Conservation (phyloP, 2,888 invertebrate species). For the Archips xylosteana region DNA sequence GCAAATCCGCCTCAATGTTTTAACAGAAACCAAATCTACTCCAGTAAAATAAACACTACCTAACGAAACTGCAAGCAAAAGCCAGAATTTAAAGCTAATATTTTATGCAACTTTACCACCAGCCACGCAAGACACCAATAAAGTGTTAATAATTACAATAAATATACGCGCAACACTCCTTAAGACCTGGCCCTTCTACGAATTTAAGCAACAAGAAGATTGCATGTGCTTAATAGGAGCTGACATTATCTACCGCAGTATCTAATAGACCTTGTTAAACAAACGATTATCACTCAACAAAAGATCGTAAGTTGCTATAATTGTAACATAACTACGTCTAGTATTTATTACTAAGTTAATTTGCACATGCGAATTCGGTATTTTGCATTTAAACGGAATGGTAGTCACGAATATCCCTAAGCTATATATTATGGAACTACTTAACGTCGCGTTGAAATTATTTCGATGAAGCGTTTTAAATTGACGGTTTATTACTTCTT, state of each 20-base stretch:
- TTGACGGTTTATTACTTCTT: slow-evolving; percentile 42
- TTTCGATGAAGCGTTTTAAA: slow-evolving; percentile 34
- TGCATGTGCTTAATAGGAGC: slow-evolving; percentile 31
- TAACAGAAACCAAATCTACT: background rate
- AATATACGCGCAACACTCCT: slow-evolving; percentile 1
- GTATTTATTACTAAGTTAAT: slow-evolving; percentile 24
- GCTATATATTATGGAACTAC: slow-evolving; percentile 37
- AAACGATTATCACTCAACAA: slow-evolving; percentile 34
- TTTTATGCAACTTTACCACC: background rate
- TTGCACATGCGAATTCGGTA: slow-evolving; percentile 4
- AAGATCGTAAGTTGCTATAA: slow-evolving; percentile 42
- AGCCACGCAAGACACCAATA: background rate
- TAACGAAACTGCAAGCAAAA: background rate
- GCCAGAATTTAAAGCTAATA: background rate
- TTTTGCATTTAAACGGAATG: slow-evolving; percentile 42
- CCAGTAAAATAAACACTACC: background rate
- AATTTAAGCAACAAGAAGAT: slow-evolving; percentile 25
- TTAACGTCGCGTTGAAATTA: slow-evolving; percentile 40
- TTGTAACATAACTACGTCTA: slow-evolving; percentile 37
- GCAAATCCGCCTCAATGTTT: no score
- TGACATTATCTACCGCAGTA: slow-evolving; percentile 31
- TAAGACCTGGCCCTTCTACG: slow-evolving; percentile 13
- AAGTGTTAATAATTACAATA: slow-evolving; percentile 17
- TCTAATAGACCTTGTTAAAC: slow-evolving; percentile 30
- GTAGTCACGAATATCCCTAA: slow-evolving; percentile 48